Evolutionary conservation across 2,797 vertebrate species (phyloP).

Genomic region (Alectoris magna): DNA sequence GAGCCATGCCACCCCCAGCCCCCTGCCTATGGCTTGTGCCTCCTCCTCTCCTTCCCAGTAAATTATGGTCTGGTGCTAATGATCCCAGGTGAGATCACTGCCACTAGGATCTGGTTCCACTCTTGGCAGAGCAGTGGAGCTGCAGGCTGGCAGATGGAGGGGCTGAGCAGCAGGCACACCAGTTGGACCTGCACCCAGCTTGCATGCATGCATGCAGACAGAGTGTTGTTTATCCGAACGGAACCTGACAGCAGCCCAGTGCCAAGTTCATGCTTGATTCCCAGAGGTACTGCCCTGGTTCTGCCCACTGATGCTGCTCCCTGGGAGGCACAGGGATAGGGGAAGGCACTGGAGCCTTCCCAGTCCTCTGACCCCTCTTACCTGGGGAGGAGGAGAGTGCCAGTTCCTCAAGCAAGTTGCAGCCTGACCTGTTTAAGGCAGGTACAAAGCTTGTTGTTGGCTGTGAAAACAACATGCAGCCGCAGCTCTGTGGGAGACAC

Average conservation of each 20-base stretch:
- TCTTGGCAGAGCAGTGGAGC: background rate
- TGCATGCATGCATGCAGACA: background rate
- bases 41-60: background rate
- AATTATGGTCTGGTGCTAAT: background rate
- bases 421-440: background rate
- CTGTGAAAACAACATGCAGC: background rate
- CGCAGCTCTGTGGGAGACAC: background rate
- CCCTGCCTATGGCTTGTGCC: background rate
- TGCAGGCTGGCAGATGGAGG: background rate
- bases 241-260: background rate
- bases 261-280: background rate
- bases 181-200: slow-evolving; percentile 1
- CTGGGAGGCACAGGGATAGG: background rate
- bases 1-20: background rate
- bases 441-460: background rate
- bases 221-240: rapidly evolving
- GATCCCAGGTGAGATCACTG: background rate
- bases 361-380: background rate
- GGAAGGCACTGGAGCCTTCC: background rate
- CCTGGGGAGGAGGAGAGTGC: background rate
- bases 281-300: background rate
- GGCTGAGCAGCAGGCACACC: background rate
- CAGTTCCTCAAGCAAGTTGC: background rate
- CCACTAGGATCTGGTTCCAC: background rate
- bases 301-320: background rate